Evolutionary conservation across 2,888 invertebrate genomes (phyloP).

Genomic region (Agrotis puta): DNA sequence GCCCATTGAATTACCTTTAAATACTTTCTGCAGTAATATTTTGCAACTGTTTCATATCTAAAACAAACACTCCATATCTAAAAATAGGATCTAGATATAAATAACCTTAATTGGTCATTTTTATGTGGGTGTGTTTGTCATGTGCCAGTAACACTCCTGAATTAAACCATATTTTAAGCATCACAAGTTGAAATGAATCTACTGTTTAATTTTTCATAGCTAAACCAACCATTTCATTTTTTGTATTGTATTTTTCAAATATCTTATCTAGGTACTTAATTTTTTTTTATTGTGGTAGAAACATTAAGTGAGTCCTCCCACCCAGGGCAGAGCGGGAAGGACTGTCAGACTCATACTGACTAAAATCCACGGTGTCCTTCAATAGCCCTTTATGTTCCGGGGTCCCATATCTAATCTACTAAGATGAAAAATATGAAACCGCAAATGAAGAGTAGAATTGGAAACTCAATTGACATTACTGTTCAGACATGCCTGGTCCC

Average conservation of each 20-base stretch:
- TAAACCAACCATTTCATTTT: background rate
- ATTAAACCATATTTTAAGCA: background rate
- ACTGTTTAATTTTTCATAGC: background rate
- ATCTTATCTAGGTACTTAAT: too few relatives aligned
- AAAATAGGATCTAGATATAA: slow-evolving; percentile 44
- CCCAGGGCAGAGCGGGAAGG: too few relatives aligned
- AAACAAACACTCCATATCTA: slow-evolving; percentile 32
- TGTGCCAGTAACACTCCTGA: slow-evolving; percentile 7
- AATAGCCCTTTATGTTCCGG: too few relatives aligned
- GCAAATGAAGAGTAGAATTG: too few relatives aligned
- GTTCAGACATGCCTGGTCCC: background rate
- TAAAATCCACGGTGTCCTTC: too few relatives aligned
- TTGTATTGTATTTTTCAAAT: background rate
- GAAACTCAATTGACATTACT: background rate
- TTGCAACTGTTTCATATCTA: slow-evolving; percentile 34
- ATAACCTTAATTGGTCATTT: slow-evolving; percentile 50
- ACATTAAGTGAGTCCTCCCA: too few relatives aligned
- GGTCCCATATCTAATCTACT: slow-evolving; percentile 9
- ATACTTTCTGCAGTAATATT: background rate
- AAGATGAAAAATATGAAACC: slow-evolving; percentile 10
- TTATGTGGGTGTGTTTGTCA: slow-evolving; percentile 25
- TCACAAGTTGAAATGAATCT: background rate
- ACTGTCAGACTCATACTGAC: too few relatives aligned
- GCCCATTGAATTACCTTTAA: background rate
- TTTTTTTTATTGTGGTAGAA: too few relatives aligned